Evolutionary conservation across 2,888 invertebrate genomes (phyloP).

Genomic region (Drosophila prolongata): DNA sequence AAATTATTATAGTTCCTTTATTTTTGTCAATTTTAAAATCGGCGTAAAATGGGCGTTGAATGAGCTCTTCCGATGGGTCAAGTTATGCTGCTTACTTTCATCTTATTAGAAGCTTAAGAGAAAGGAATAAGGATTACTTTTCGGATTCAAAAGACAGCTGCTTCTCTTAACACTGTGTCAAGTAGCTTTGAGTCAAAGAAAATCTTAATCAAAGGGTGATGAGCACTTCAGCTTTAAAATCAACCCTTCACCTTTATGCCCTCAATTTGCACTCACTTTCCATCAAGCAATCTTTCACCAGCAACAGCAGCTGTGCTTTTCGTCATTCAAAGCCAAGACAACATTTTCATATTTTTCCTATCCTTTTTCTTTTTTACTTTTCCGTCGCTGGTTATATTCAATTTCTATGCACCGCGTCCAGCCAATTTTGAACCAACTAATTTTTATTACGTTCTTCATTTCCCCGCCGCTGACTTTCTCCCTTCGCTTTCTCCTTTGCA

Average conservation of each 20-base stretch:
- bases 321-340: slow-evolving; percentile 43
- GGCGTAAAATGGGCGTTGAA: too few relatives aligned
- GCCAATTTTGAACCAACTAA: slow-evolving; percentile 65
- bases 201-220: slow-evolving; percentile 37
- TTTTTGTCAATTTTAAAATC: too few relatives aligned
- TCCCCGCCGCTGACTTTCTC: slow-evolving; percentile 23
- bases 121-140: background rate
- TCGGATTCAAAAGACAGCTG: background rate
- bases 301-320: slow-evolving; percentile 33
- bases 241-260: slow-evolving; percentile 51
- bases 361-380: slow-evolving; percentile 12
- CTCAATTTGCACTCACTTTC: slow-evolving; percentile 50
- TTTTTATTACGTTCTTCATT: slow-evolving; percentile 58
- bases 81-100: background rate
- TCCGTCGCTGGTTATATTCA: slow-evolving; percentile 58
- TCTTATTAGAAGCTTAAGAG: background rate
- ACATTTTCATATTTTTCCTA: slow-evolving; percentile 20
- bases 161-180: background rate
- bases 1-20: too few relatives aligned
- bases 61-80: background rate
- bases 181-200: slow-evolving; percentile 59
- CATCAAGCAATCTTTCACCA: slow-evolving; percentile 22
- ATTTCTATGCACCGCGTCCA: slow-evolving; percentile 70
- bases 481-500: slow-evolving; percentile 42
- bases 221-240: slow-evolving; percentile 52